phyloP scores from a whole-genome alignment of 1,140 invertebrate genomes.

The Dufourea novaeangliae region DNA sequence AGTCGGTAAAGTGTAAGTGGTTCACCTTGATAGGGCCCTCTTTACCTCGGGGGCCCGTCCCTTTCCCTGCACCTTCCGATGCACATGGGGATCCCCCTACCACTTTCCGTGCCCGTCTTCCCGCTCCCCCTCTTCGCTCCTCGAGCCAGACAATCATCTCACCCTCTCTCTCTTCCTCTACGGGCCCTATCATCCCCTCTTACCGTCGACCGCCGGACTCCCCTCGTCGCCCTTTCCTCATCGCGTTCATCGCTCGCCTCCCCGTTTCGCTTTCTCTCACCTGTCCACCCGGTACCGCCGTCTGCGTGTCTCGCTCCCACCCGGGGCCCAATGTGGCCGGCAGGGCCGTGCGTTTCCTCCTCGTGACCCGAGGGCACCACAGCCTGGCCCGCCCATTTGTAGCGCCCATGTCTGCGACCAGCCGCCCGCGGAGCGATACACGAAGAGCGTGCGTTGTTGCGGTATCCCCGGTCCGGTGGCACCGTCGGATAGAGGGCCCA shows the following conservation, averaged over 20 bases:
- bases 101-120: constrained; percentile 6
- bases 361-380: constrained; percentile 77
- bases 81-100: constrained; percentile 16
- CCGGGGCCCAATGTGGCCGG: constrained; percentile 52
- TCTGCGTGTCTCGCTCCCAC: constrained; percentile 52
- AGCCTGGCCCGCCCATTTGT: constrained; percentile 78
- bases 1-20: constrained; percentile 80
- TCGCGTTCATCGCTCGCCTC: neutral
- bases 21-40: constrained; percentile 78
- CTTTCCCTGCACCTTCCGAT: constrained; percentile 4
- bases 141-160: constrained; percentile 13
- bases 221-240: neutral
- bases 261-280: constrained; percentile 48
- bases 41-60: constrained; percentile 54
- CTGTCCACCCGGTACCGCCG: constrained; percentile 17
- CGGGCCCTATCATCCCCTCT: constrained; percentile 20
- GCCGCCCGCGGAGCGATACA: constrained; percentile 73
- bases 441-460: constrained; percentile 50
- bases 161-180: constrained; percentile 2
- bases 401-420: constrained; percentile 78
- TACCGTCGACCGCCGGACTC: neutral
- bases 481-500: constrained; percentile 37
- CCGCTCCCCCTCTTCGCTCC: too few species aligned
- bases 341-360: constrained; percentile 72
- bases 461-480: constrained; percentile 35